Percentiles rank a stretch among this genome's conserved stretches.
Conservation (phyloP, 1,140 invertebrate species). For the Drosophila kikkawai region DNA sequence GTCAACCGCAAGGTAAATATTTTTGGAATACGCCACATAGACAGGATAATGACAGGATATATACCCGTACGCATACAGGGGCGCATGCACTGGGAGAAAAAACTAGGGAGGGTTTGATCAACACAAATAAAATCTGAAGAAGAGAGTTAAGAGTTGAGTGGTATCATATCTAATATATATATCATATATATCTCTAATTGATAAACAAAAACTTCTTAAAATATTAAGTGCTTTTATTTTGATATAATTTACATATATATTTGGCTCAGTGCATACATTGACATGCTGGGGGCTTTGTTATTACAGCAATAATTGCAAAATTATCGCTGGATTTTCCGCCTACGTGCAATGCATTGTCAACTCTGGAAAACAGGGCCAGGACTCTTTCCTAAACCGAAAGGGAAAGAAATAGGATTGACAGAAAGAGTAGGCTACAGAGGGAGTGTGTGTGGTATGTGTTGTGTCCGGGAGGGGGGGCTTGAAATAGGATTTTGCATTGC, state of each 20-base stretch:
- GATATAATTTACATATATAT: neutral
- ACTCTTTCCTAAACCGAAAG: slow-evolving; percentile 1
- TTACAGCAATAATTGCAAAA: slow-evolving; percentile 83
- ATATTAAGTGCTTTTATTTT: neutral
- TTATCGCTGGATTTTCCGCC: slow-evolving; percentile 76
- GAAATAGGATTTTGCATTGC: slow-evolving; percentile 9
- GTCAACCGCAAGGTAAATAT: slow-evolving; percentile 85
- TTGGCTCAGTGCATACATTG: neutral
- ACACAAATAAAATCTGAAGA: neutral
- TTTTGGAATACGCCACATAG: slow-evolving; percentile 57
- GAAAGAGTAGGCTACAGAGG: neutral
- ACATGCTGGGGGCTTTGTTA: slow-evolving; percentile 62
- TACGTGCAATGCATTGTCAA: slow-evolving; percentile 67
- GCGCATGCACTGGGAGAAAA: neutral
- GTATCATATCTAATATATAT: neutral
- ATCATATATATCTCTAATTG: neutral
- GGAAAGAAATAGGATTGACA: neutral
- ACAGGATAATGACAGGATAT: slow-evolving; percentile 61
- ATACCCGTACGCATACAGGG: slow-evolving; percentile 10
- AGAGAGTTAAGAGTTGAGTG: neutral
- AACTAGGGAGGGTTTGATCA: neutral
- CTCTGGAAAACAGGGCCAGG: slow-evolving; percentile 16
- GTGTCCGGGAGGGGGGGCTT: neutral
- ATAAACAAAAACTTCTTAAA: neutral
- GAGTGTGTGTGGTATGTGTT: neutral